Conservation (phyloP, 2,113 vertebrate species). For the Petrocephalus microphthalmus region DNA sequence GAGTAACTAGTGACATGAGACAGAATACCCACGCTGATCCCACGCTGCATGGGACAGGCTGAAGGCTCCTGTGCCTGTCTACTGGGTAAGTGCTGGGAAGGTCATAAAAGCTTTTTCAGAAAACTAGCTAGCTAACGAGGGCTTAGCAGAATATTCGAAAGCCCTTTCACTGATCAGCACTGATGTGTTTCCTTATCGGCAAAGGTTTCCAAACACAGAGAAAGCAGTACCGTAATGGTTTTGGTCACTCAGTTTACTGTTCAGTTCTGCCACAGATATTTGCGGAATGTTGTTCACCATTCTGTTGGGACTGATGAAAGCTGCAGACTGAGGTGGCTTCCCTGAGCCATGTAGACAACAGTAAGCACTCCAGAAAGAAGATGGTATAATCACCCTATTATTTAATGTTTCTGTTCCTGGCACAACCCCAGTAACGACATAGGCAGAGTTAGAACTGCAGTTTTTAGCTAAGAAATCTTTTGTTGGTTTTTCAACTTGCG, state of each 20-base stretch:
- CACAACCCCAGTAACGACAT: neutral
- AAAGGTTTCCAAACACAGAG: neutral
- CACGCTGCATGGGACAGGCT: neutral
- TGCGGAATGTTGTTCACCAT: neutral
- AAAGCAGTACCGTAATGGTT: neutral
- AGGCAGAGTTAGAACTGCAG: rapidly evolving
- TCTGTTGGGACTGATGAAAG: neutral
- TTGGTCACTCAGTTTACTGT: neutral
- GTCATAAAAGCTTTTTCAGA: too few relatives aligned
- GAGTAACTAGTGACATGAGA: too few relatives aligned
- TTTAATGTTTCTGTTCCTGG: neutral
- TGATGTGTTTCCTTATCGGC: neutral
- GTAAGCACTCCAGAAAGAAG: constrained; percentile 1
- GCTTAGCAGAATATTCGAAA: too few relatives aligned
- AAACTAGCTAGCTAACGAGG: too few relatives aligned
- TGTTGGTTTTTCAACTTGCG: neutral
- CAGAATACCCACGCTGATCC: neutral
- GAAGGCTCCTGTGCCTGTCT: neutral
- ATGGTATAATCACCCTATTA: neutral
- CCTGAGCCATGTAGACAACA: neutral
- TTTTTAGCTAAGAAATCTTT: neutral
- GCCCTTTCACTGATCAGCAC: neutral
- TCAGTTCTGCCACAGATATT: neutral
- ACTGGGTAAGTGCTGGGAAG: neutral
- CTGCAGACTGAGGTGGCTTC: neutral